Percentiles rank a stretch among this genome's conserved stretches.
phyloP scores from a whole-genome alignment of 23 tunicate species.

The Ciona savignyi region DNA sequence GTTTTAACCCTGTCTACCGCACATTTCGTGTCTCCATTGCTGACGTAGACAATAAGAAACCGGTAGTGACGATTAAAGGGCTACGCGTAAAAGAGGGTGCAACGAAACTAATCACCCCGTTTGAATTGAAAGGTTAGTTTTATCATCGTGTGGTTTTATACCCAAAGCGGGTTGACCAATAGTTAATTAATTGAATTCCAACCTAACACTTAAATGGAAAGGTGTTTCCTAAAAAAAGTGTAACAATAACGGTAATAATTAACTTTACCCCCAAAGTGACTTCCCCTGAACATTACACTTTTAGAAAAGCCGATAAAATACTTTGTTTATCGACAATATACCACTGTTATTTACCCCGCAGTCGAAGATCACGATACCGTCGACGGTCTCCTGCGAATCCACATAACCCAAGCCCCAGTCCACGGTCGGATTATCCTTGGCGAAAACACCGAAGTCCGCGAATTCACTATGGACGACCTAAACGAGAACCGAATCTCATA shows the following conservation, averaged over 20 bases:
- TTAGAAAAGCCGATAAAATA: background rate
- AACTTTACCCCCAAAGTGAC: too few relatives aligned
- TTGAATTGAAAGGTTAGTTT: slow-evolving; percentile 77
- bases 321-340: background rate
- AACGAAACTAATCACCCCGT: slow-evolving; percentile 80
- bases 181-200: too few relatives aligned
- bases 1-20: slow-evolving; percentile 92
- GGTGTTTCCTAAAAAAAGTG: too few relatives aligned
- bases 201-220: too few relatives aligned
- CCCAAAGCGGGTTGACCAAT: too few relatives aligned
- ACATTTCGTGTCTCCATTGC: slow-evolving; percentile 95
- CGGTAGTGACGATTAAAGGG: slow-evolving; percentile 67
- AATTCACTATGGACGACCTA: slow-evolving; percentile 80
- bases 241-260: too few relatives aligned
- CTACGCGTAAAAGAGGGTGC: slow-evolving; percentile 88
- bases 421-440: slow-evolving; percentile 74
- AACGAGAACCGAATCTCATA: slow-evolving; percentile 81
- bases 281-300: too few relatives aligned
- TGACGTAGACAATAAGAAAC: slow-evolving; percentile 95
- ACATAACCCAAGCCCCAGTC: slow-evolving; percentile 75
- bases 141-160: too few relatives aligned
- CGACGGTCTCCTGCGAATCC: slow-evolving; percentile 51
- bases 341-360: background rate
- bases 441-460: slow-evolving; percentile 37
- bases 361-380: slow-evolving; percentile 91